phyloP scores from a whole-genome alignment of 1,140 invertebrate genomes.

The Myzus persicae region DNA sequence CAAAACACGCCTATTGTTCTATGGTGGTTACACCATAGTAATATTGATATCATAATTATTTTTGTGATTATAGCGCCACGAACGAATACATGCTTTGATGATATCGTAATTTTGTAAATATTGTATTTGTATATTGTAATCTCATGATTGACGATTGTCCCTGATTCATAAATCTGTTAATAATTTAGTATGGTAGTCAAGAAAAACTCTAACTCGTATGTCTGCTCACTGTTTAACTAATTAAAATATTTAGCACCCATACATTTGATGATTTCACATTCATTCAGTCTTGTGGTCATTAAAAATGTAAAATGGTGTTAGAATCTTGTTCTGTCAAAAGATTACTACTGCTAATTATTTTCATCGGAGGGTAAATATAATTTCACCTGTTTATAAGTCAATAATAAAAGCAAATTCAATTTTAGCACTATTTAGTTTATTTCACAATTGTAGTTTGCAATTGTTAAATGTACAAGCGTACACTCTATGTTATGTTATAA shows the following conservation, averaged over 20 bases:
- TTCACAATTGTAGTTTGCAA: neutral
- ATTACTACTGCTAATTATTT: constrained; percentile 62
- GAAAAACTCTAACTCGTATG: neutral
- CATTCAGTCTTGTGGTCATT: neutral
- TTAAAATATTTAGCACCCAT: neutral
- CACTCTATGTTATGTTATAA: neutral
- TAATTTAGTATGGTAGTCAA: no score
- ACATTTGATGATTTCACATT: neutral
- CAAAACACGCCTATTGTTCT: no score
- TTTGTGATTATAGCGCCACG: no score
- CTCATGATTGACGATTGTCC: no score
- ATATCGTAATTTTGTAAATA: no score
- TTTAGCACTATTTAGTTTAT: constrained; percentile 65
- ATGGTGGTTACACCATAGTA: no score
- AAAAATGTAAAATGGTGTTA: constrained; percentile 60
- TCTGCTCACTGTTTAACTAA: neutral
- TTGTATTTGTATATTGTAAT: no score
- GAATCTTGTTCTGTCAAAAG: constrained; percentile 62
- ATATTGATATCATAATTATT: no score
- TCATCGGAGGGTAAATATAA: constrained; percentile 62
- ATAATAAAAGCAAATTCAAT: constrained; percentile 73
- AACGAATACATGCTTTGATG: no score
- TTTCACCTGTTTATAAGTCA: constrained; percentile 35
- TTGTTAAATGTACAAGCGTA: no score
- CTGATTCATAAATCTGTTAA: no score